Evolutionary conservation across 2,888 invertebrate genomes (phyloP), one percentile per base, ranked within the genome.

Genomic region (Scelioninae gen. 1): DNA sequence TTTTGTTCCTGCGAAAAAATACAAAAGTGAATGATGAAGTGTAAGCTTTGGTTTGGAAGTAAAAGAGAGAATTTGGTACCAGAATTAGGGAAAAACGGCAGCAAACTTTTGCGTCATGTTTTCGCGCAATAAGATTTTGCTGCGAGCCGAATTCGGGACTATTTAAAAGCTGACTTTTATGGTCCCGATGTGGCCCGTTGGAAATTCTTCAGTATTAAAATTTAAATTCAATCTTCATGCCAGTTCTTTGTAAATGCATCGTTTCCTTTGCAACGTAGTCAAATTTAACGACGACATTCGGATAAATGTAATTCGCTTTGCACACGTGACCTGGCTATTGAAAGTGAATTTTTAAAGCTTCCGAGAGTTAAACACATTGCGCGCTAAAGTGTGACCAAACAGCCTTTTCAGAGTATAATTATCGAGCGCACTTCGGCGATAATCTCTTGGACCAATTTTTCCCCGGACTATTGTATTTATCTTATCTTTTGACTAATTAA

Each of bases 211-310:
- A n/a, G 23, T 15, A 29, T 71, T 60, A 60, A 60, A 71, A 7
- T 71, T 71, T 38, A 71, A 71, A 60, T 60, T 51, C 60, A 49
- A 60, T 60, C 49, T 58, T 13, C 29, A n/a, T 58, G 6, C 31
- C 16, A 69, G 31, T 11, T 38, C 34, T 29, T 29, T 11, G 69
- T 5, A 38, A 69, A 56, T 47, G 15, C 13, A 29, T 31, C 56
- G 40, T 10, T 8, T 32, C 38, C 58, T 69, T 34, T 38, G 47
- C 16, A 38, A 34, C 23, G 49, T 58, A 58, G 47, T 58, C 69
- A 47, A 56, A 69, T 49, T 69, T 69, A 58, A 58, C 49, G 68
- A 69, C 34, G n/a, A n/a, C 43, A 31, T 62, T 62, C 32, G 23
- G 32, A 32, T 32, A 62, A 62, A 29, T 66, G 51, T 53, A 66